A percentile compares a stretch with the other conserved stretches of the same genome.
Conservation (phyloP, 1,140 invertebrate genomes). For the Coptotermes formosanus region DNA sequence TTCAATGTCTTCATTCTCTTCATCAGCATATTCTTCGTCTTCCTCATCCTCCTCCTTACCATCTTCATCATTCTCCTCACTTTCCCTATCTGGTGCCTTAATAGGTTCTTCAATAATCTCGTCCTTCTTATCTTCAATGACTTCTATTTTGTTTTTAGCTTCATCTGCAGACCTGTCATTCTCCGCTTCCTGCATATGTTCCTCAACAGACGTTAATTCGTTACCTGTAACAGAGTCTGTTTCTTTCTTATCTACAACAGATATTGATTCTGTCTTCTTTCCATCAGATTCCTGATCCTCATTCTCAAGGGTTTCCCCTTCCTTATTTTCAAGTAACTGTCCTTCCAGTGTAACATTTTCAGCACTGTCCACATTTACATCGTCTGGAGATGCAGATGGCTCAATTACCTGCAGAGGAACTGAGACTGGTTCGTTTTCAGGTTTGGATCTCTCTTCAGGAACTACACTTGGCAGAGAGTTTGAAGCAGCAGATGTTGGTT, state of each 20-base stretch:
- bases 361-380: neutral
- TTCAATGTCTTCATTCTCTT: conserved; percentile 37
- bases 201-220: neutral
- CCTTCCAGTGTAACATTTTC: conserved; percentile 16
- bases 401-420: neutral
- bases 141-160: neutral
- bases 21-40: conserved; percentile 37
- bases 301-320: neutral
- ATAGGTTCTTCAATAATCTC: conserved; percentile 4
- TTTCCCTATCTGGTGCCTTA: neutral
- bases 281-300: neutral
- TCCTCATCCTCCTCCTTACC: conserved; percentile 34
- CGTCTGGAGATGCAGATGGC: neutral
- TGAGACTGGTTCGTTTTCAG: neutral
- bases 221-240: neutral
- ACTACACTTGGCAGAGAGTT: conserved; percentile 32
- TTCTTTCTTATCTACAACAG: neutral
- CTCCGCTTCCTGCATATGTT: neutral
- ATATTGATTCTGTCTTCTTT: neutral
- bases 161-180: neutral
- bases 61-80: neutral
- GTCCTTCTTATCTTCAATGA: neutral
- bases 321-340: neutral
- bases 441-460: conserved; percentile 24
- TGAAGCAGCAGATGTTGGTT: neutral